phyloP scores from a whole-genome alignment of 2,888 invertebrate species.

The Polyommatus icarus region DNA sequence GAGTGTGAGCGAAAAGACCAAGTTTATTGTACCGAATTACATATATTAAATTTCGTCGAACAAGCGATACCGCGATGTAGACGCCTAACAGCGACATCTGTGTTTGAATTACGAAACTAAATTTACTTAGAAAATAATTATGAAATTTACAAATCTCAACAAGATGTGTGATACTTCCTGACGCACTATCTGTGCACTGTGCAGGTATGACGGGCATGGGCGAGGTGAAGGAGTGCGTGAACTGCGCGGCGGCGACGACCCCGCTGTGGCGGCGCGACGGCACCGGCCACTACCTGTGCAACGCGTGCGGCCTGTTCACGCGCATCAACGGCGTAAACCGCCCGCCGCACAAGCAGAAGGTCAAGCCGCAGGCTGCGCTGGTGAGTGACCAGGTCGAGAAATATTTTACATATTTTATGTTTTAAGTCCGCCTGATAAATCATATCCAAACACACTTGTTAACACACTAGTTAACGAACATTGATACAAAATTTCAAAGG shows the following conservation, averaged over 20 bases:
- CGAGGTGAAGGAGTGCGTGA: conserved; percentile 92
- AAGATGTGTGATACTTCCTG: not conserved
- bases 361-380: conserved; percentile 82
- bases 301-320: conserved; percentile 98
- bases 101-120: no score
- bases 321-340: conserved; percentile 87
- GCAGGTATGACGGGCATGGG: conserved; percentile 74
- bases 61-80: no score
- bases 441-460: no score
- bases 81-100: no score
- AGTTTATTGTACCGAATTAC: no score
- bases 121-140: no score
- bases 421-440: not conserved
- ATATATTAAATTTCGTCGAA: no score
- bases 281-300: conserved; percentile 99
- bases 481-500: no score
- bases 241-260: conserved; percentile 94
- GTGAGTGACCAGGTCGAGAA: conserved; percentile 45
- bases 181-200: conserved; percentile 40
- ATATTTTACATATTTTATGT: not conserved
- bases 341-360: conserved; percentile 84
- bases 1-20: no score
- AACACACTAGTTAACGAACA: no score
- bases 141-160: no score
- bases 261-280: conserved; percentile 99